Conservation (phyloP, 2,888 invertebrate species). For the Nematopogon swammerdamellus region DNA sequence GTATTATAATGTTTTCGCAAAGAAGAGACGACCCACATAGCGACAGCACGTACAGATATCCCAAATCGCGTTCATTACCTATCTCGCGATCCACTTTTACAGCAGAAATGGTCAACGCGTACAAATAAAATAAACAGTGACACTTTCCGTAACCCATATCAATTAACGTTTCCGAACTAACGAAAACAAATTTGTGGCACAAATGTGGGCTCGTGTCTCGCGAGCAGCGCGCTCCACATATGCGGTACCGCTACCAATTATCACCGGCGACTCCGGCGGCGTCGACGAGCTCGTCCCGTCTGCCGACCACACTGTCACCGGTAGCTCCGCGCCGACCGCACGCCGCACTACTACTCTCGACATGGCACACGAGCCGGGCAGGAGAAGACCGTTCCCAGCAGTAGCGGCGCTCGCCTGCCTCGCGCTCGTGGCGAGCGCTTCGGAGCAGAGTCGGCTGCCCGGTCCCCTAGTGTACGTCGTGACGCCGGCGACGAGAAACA, state of each 20-base stretch:
- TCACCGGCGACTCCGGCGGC: slow-evolving; percentile 19
- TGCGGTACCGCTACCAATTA: slow-evolving; percentile 49
- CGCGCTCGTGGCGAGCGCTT: not conserved
- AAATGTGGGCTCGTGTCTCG: not conserved
- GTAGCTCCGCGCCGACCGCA: not conserved
- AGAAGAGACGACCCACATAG: no score
- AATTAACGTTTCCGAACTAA: not conserved
- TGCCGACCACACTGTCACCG: no score
- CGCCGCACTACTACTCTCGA: no score
- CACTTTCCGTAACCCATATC: slow-evolving; percentile 27
- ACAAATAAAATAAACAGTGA: slow-evolving; percentile 28
- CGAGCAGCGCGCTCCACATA: slow-evolving; percentile 4
- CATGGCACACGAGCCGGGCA: not conserved
- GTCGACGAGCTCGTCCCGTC: no score
- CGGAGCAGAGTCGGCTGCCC: slow-evolving; percentile 15
- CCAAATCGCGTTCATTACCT: no score
- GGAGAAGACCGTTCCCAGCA: not conserved
- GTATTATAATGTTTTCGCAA: no score
- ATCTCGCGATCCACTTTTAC: not conserved
- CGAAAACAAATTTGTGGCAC: not conserved
- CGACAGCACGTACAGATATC: no score
- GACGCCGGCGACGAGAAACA: slow-evolving; percentile 21
- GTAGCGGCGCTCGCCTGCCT: not conserved
- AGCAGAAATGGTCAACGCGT: not conserved
- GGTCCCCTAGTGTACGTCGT: slow-evolving; percentile 44